Percentiles rank a stretch among this genome's conserved stretches.
Evolutionary conservation across 2,113 vertebrate species (phyloP).

Genomic region (Sigmodon hispidus): DNA sequence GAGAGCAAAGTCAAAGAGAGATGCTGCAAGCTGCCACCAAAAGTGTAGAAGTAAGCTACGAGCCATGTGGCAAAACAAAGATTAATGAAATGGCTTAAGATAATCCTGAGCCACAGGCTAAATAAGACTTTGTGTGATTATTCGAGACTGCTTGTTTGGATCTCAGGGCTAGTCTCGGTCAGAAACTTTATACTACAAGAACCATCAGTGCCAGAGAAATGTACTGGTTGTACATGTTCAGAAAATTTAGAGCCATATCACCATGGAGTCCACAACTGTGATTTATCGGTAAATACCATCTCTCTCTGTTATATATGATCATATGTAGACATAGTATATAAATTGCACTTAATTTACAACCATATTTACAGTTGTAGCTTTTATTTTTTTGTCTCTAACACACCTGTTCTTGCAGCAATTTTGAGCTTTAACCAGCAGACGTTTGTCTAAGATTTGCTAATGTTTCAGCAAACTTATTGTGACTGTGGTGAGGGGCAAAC

Average conservation of each 20-base stretch:
- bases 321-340: constrained; percentile 32
- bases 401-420: constrained; percentile 70
- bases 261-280: neutral
- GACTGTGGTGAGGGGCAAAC: constrained; percentile 57
- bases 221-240: neutral
- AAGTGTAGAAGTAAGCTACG: too few species aligned
- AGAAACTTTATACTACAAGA: too few species aligned
- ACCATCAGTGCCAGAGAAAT: neutral
- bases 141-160: too few species aligned
- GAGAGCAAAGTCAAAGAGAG: too few species aligned
- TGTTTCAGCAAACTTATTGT: constrained; percentile 71
- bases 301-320: neutral
- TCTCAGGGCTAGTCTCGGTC: too few species aligned
- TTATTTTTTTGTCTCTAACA: neutral
- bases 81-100: too few species aligned
- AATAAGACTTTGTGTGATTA: too few species aligned
- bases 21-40: too few species aligned
- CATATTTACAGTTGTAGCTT: constrained; percentile 38
- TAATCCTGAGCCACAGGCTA: too few species aligned
- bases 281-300: constrained; percentile 39
- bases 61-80: too few species aligned
- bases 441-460: constrained; percentile 80
- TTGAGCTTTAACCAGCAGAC: constrained; percentile 68
- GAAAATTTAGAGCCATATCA: neutral
- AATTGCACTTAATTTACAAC: constrained; percentile 60